Evolutionary conservation across 2,797 vertebrate species (phyloP).

Genomic region (Labroides dimidiatus): DNA sequence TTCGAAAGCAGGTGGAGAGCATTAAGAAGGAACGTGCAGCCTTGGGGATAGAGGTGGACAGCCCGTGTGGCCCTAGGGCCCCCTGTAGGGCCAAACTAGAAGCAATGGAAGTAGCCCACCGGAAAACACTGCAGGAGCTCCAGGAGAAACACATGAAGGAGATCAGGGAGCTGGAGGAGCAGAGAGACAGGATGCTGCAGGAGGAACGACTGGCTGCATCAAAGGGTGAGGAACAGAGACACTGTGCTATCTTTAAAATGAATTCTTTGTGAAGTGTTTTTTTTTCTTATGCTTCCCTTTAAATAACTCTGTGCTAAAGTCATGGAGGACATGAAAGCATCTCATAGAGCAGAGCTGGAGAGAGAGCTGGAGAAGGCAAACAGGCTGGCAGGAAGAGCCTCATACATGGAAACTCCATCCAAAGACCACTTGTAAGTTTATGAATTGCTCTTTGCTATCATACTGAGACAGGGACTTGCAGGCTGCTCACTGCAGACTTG

Average conservation of each 20-base stretch:
- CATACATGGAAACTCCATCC: slow-evolving; percentile 76
- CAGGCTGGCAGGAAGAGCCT: slow-evolving; percentile 78
- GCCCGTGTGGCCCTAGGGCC: slow-evolving; percentile 76
- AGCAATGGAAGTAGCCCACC: slow-evolving; percentile 89
- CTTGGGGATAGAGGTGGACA: slow-evolving; percentile 51
- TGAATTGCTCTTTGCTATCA: slow-evolving; percentile 3
- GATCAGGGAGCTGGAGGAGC: slow-evolving; percentile 85
- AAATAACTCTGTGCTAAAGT: slow-evolving; percentile 74
- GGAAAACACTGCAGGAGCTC: slow-evolving; percentile 87
- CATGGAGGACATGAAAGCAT: slow-evolving; percentile 89
- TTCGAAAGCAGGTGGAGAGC: slow-evolving; percentile 72
- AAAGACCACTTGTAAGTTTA: slow-evolving; percentile 87
- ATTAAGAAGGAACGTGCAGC: slow-evolving; percentile 57
- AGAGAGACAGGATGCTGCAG: slow-evolving; percentile 87
- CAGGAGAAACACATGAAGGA: slow-evolving; percentile 88
- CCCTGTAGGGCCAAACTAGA: slow-evolving; percentile 89
- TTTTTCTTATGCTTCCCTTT: too few relatives aligned
- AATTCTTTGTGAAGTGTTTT: slow-evolving; percentile 3
- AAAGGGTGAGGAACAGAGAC: slow-evolving; percentile 78
- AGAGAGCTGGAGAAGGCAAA: slow-evolving; percentile 88
- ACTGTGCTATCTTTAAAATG: too few relatives aligned
- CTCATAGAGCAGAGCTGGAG: slow-evolving; percentile 89
- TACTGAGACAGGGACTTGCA: not conserved
- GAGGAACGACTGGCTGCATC: slow-evolving; percentile 87
- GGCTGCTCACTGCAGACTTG: slow-evolving; percentile 28